phyloP scores from a whole-genome alignment of 2,797 vertebrate genomes.

The Propithecus deckenii region DNA sequence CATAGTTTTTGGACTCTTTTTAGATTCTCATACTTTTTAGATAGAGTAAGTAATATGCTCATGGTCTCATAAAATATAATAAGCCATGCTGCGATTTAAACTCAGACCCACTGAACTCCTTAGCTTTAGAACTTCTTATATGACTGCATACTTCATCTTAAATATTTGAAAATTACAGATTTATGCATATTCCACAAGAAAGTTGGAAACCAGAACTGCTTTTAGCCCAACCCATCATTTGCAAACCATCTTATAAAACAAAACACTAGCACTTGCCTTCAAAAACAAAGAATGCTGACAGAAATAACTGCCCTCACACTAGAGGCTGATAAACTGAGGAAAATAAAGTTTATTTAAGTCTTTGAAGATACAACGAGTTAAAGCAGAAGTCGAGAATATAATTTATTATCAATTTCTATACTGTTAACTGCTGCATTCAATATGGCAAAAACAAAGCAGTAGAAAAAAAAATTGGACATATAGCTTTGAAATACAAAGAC shows the following conservation, averaged over 20 bases:
- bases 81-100: neutral
- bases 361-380: neutral
- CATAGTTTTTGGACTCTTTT: too few relatives aligned
- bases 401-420: neutral
- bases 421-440: neutral
- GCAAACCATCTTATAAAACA: neutral
- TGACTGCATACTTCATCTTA: neutral
- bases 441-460: neutral
- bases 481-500: neutral
- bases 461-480: neutral
- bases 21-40: neutral
- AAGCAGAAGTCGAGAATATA: neutral
- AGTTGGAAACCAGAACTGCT: neutral
- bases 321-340: neutral
- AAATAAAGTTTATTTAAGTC: neutral
- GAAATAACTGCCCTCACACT: neutral
- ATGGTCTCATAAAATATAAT: neutral
- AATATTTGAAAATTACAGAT: neutral
- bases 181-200: neutral
- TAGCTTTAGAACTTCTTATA: neutral
- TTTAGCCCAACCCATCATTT: neutral
- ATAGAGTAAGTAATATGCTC: neutral
- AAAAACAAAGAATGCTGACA: neutral
- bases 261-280: neutral
- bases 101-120: neutral